phyloP scores from a whole-genome alignment of 2,797 vertebrate genomes.

The Melanogrammus aeglefinus region DNA sequence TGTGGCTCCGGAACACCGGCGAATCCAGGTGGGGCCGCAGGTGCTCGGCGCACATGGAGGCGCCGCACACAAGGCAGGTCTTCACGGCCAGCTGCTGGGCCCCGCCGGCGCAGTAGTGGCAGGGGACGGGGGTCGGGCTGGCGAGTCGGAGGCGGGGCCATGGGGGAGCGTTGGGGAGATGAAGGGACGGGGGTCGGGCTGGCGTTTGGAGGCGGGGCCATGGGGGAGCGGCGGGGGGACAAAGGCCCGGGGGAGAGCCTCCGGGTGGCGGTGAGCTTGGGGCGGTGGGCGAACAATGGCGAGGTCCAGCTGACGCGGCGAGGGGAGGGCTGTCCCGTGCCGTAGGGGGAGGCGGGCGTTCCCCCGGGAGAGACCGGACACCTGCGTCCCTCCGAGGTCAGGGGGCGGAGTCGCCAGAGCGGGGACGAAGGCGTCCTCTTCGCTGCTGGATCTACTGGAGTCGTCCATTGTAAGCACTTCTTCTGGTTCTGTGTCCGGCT shows the following conservation, averaged over 20 bases:
- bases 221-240: background rate
- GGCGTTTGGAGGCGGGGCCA: background rate
- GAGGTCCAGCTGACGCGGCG: constrained; percentile 16
- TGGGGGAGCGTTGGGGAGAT: background rate
- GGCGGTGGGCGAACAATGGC: constrained; percentile 3
- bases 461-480: constrained; percentile 16
- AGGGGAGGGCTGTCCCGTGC: constrained; percentile 8
- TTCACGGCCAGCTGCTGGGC: constrained; percentile 66
- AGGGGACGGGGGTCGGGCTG: constrained; percentile 46
- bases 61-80: constrained; percentile 79
- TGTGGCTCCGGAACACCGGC: constrained; percentile 74
- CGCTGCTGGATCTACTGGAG: constrained; percentile 32
- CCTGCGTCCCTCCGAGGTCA: background rate
- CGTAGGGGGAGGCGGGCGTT: background rate
- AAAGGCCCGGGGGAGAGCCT: background rate
- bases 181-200: background rate
- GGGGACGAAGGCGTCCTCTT: constrained; percentile 13
- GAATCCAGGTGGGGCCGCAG: constrained; percentile 74
- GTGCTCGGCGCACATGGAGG: constrained; percentile 78
- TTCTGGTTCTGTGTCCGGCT: constrained; percentile 4
- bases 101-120: constrained; percentile 72
- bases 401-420: background rate
- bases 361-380: background rate
- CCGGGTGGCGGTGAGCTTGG: background rate
- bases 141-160: background rate